Percentiles rank a stretch among this genome's conserved stretches.
phyloP scores from a whole-genome alignment of 2,888 invertebrate species.

The Bombyx huttoni region DNA sequence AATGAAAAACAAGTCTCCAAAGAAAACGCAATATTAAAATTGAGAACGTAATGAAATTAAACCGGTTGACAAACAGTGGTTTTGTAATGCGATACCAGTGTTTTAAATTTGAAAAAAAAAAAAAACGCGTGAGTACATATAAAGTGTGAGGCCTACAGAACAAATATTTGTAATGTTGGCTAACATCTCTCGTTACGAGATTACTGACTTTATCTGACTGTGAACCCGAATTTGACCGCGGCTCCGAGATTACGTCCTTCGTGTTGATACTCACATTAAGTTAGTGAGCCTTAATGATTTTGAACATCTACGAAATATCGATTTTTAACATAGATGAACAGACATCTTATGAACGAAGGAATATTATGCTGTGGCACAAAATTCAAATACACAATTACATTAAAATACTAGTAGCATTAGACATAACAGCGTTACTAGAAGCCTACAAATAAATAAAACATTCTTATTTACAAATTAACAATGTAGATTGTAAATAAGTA shows the following conservation, averaged over 20 bases:
- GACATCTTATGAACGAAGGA: too few species aligned
- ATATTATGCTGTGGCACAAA: too few species aligned
- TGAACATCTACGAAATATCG: not conserved
- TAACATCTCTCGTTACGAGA: constrained; percentile 37
- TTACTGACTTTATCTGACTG: constrained; percentile 52
- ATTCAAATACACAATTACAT: too few species aligned
- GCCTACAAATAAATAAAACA: too few species aligned
- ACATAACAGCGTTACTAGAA: too few species aligned
- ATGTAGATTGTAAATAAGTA: too few species aligned
- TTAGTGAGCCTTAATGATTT: not conserved
- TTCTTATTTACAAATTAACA: too few species aligned
- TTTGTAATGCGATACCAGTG: not conserved
- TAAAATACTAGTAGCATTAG: too few species aligned
- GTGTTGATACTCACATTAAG: not conserved
- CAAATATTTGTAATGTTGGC: constrained; percentile 55
- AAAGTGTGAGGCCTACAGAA: constrained; percentile 30
- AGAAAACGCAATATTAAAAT: not conserved
- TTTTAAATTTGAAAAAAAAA: not conserved
- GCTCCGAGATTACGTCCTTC: constrained; percentile 4
- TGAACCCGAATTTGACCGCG: constrained; percentile 44
- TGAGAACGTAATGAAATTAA: not conserved
- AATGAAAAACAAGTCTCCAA: too few species aligned
- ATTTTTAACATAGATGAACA: too few species aligned
- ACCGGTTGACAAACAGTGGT: not conserved
- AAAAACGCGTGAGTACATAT: not conserved